phyloP scores from a whole-genome alignment of 2,113 vertebrate genomes.

The Tympanuchus pallidicinctus region DNA sequence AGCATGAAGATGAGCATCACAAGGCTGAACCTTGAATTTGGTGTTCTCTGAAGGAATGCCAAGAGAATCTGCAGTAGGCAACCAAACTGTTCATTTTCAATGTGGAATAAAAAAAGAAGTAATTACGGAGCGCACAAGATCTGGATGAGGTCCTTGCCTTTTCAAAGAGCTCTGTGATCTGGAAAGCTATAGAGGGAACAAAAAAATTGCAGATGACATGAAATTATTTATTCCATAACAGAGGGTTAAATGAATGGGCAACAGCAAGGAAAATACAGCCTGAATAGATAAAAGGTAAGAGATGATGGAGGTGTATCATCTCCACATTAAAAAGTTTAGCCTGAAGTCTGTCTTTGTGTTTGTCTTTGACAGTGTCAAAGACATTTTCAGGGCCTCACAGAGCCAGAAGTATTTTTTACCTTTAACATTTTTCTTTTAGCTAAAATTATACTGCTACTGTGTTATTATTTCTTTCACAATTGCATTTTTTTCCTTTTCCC shows the following conservation, averaged over 20 bases:
- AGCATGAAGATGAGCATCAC: neutral
- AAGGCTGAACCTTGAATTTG: rapidly evolving
- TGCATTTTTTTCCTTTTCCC: neutral
- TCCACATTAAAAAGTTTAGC: neutral
- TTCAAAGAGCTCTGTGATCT: neutral
- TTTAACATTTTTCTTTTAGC: constrained; percentile 13
- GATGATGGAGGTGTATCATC: neutral
- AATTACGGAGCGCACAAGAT: neutral
- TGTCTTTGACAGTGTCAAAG: neutral
- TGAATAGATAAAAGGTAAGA: neutral
- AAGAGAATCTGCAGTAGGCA: neutral
- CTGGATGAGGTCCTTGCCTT: neutral
- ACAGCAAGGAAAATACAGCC: neutral
- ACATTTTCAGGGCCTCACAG: neutral
- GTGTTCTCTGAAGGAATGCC: neutral
- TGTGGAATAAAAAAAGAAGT: neutral
- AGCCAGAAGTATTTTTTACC: neutral
- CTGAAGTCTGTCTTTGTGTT: neutral
- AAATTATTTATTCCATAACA: neutral
- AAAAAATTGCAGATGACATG: neutral
- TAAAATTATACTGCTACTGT: neutral
- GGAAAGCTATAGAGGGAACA: neutral
- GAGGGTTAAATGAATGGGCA: neutral
- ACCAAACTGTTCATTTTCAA: neutral
- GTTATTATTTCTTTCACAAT: constrained; percentile 30